Evolutionary conservation across 2,113 vertebrate species (phyloP).

Genomic region (Lamprotornis superbus): DNA sequence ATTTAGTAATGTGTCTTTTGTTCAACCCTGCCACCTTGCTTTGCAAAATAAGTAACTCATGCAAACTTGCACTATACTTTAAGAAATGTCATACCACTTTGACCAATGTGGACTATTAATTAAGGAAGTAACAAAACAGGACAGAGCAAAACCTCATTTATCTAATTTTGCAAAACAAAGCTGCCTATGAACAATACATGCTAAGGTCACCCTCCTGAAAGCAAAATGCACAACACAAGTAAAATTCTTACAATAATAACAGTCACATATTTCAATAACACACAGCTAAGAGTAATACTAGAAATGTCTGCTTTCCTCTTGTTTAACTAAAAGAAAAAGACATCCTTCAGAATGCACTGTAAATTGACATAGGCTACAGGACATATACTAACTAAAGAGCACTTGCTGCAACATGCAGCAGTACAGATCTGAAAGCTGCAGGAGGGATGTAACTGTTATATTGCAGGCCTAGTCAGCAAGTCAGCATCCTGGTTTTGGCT

Average conservation of each 20-base stretch:
- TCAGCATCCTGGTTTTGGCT: neutral
- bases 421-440: neutral
- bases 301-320: neutral
- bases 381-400: neutral
- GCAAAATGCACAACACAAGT: neutral
- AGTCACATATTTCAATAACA: neutral
- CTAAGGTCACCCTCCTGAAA: neutral
- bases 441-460: neutral
- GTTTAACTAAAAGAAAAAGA: neutral
- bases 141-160: neutral
- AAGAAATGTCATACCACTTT: neutral
- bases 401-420: neutral
- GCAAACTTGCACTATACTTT: neutral
- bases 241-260: neutral
- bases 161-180: neutral
- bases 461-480: neutral
- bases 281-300: neutral
- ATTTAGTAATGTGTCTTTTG: neutral
- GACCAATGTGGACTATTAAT: neutral
- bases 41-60: neutral
- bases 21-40: neutral
- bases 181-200: neutral
- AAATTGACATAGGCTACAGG: neutral
- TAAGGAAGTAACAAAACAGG: neutral
- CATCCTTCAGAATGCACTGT: neutral